A percentile compares a stretch with the other conserved stretches of the same genome.
These are phyloP conservation scores for Oplegnathus fasciatus DNA, from an alignment of 2,113 vertebrate genomes.

Conservation along the genomic window DNA sequence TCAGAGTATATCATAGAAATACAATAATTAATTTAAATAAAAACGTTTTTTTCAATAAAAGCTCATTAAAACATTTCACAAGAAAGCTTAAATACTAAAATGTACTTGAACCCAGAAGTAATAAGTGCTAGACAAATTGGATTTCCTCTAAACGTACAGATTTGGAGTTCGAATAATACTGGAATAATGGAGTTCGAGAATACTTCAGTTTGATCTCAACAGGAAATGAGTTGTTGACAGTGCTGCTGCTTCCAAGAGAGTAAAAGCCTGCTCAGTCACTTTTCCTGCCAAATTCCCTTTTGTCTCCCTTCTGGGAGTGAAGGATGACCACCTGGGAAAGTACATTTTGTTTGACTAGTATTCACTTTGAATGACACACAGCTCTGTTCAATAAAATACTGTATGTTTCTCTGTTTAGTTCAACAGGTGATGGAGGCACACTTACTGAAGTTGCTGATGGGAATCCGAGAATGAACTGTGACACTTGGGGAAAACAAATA, in stretches of 20 bases:
- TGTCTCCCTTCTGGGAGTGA: not conserved
- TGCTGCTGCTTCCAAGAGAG: conserved; percentile 13
- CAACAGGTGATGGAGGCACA: conserved; percentile 99
- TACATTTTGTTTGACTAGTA: conserved; percentile 4
- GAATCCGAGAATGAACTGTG: conserved; percentile 90
- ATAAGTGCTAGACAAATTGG: too few species aligned
- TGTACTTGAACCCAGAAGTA: not conserved
- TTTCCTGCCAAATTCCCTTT: not conserved
- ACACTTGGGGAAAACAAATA: conserved; percentile 8
- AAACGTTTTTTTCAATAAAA: too few species aligned
- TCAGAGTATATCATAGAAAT: too few species aligned
- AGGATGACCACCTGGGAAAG: not conserved
- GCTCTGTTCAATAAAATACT: not conserved
- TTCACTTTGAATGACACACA: not conserved
- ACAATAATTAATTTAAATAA: too few species aligned
- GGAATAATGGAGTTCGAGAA: too few species aligned
- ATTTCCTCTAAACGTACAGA: not conserved
- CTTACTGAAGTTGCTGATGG: conserved; percentile 93
- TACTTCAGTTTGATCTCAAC: not conserved
- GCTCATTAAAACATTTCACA: too few species aligned
- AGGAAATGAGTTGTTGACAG: conserved; percentile 1
- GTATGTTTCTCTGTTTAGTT: conserved; percentile 83
- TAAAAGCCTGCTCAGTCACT: conserved; percentile 2
- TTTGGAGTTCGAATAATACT: not conserved
- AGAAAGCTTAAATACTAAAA: too few species aligned